Evolutionary conservation across 1,140 invertebrate species (phyloP), one percentile per base, ranked within the genome.

Genomic region (Liolophura sinensis): DNA sequence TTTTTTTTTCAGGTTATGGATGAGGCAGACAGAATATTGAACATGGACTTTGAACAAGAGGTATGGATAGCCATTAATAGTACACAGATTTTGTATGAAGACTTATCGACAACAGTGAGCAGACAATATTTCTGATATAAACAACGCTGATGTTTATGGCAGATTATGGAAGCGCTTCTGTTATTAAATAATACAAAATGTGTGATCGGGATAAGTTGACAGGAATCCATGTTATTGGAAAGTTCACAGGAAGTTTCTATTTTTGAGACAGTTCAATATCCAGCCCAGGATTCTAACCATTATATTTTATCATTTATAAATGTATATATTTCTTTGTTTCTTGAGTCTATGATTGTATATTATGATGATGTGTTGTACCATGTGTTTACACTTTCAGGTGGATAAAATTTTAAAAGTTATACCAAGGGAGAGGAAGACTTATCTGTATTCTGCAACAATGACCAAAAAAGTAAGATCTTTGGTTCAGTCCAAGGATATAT

Each of bases 381-480:
- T 58, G 49, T 55, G n/a, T 65, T 63, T 68, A 65, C 46, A 60
- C 59, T 71, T 80, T 60, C 56, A 98, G 87, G 90, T 99, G 4
- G 93, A 98, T 81, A 98, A 97, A 86, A 97, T 99, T 65, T 83
- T 99, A 3, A 92, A 92, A 79, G 93, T 92, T 12, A 92, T 98
- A 69, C 96, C 96, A 0, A 87, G 90, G 51, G 94, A 98, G 75
- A 88, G 95, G 22, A 86, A 89, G 62, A 98, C 96, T 0, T 92
- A 92, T 72, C 81, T 98, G 27, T 99, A 97, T 85, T 97, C 96
- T 1, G 96, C 96, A 3, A 99, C 96, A 22, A 99, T 98, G 96
- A 99, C 96, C 0, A 96, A 97, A 80, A 98, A 99, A 87, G 96
- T 98, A 59, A 64, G 20, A 31, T 48, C n/a, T 0, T 16, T 18